Base-by-base conservation (phyloP, 2,113 vertebrate genomes). In the Zosterops borbonicus region DNA sequence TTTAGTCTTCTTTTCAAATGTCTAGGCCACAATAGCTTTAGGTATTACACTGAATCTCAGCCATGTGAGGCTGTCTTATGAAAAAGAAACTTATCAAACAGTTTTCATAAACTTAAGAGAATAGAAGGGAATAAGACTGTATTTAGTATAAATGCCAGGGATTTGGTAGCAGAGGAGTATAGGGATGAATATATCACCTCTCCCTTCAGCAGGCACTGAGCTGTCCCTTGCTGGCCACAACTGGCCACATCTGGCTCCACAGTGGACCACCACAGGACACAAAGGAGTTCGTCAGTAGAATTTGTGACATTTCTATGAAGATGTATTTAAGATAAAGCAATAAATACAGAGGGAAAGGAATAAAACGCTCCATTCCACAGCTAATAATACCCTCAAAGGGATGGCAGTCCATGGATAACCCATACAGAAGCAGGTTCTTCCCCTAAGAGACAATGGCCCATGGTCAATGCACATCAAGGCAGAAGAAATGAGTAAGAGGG, bases 81-180 rank as follows among this genome's bases (percentile, higher is more conserved):
- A 69, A 89, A 90, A 80, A 62, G 6, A 65, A 69, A 29, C 28
- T 75, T 39, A 17, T 50, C 74, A 65, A 41, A 0, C 2, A 27
- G 25, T 46, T 91, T 67, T 31, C 25, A 56, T 64, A 52, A 64
- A 88, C 17, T 31, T 69, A 83, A 58, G 23, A 74, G 9, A 78
- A 73, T 9, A 87, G 8, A 84, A 42, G 6, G 5, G 7, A 73
- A 28, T 62, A 41, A 69, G 29, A 35, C 35, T 37, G 2, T 17
- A 56, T 37, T n/a, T 58, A 10, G 19, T 31, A 67, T 25, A 65
- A 89, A 70, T 20, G 5, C 11, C 14, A 74, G 33, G 2, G 11
- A 9, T 41, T 77, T 83, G 11, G 27, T 14, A n/a, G 24, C 2
- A 11, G 20, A 12, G 12, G 11, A 4, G 4, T 1, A 3, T 4